A percentile compares a stretch with the other conserved stretches of the same genome.
Conservation (phyloP, 2,113 vertebrate genomes). For the Saiga tatarica region DNA sequence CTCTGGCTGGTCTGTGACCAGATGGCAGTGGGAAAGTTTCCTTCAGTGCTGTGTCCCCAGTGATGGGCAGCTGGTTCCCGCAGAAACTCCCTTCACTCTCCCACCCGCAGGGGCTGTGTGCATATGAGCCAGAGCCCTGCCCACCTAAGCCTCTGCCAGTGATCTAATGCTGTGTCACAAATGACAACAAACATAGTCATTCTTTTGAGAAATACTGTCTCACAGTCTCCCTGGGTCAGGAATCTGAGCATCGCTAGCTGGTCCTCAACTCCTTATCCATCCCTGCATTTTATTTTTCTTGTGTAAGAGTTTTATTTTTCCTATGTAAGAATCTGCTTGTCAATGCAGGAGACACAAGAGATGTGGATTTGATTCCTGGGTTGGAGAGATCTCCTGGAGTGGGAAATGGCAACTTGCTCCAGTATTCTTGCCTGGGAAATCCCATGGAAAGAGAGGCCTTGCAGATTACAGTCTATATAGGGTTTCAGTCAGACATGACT, state of each 20-base stretch:
- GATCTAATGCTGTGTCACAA: background rate
- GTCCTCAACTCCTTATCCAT: background rate
- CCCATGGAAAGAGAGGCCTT: background rate
- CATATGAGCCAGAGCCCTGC: too few species aligned
- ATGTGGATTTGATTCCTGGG: background rate
- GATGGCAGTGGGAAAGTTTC: background rate
- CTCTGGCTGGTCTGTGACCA: background rate
- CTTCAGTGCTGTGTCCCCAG: background rate
- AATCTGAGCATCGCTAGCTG: background rate
- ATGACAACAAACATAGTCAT: background rate
- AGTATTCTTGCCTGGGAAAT: background rate
- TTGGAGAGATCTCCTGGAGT: background rate
- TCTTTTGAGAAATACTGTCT: background rate
- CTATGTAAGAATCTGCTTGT: background rate
- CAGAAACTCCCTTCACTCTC: background rate
- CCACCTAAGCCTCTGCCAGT: background rate
- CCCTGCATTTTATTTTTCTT: background rate
- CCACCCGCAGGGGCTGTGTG: accelerated
- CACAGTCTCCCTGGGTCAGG: background rate
- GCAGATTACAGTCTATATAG: background rate
- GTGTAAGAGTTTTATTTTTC: background rate
- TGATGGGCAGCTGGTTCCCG: background rate
- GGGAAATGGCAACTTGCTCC: background rate
- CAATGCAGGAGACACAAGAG: background rate
- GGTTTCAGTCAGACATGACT: background rate